Conservation (phyloP, 2,113 vertebrate genomes). For the Catagonus wagneri region DNA sequence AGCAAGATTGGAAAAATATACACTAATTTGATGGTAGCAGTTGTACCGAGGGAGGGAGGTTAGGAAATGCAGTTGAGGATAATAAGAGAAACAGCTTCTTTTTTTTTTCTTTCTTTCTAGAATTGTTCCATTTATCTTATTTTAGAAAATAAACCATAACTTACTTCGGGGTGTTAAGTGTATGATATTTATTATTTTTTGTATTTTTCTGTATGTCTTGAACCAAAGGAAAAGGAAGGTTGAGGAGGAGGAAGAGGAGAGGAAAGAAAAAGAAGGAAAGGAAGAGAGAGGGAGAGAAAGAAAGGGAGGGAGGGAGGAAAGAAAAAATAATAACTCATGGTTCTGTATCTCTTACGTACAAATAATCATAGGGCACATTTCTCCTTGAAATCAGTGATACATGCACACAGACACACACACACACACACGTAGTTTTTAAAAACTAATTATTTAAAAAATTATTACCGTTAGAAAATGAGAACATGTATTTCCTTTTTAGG, state of each 20-base stretch:
- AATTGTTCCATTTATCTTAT: slow-evolving; percentile 24
- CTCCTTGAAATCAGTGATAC: slow-evolving; percentile 33
- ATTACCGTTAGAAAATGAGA: slow-evolving; percentile 67
- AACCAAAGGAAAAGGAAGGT: not conserved
- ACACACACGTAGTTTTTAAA: not conserved
- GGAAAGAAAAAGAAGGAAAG: not conserved
- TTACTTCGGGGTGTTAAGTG: not conserved
- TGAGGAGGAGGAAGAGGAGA: not conserved
- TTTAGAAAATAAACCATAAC: slow-evolving; percentile 26
- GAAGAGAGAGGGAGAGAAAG: too few relatives aligned
- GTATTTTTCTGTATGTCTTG: slow-evolving; percentile 11
- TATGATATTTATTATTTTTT: not conserved
- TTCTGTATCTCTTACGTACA: not conserved
- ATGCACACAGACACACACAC: not conserved
- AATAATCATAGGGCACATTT: not conserved
- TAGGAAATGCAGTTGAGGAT: not conserved
- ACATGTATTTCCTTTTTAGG: slow-evolving; percentile 45
- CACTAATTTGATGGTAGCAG: not conserved
- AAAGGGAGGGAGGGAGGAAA: too few relatives aligned
- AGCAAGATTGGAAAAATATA: not conserved
- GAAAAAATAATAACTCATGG: not conserved
- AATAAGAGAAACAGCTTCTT: not conserved
- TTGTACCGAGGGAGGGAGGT: not conserved
- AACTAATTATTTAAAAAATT: slow-evolving; percentile 62
- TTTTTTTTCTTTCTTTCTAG: not conserved